Percentiles rank a stretch among this genome's conserved stretches.
These are phyloP conservation scores for Gavialis gangeticus DNA, from an alignment of 2,113 vertebrate genomes.

Conservation along the genomic window DNA sequence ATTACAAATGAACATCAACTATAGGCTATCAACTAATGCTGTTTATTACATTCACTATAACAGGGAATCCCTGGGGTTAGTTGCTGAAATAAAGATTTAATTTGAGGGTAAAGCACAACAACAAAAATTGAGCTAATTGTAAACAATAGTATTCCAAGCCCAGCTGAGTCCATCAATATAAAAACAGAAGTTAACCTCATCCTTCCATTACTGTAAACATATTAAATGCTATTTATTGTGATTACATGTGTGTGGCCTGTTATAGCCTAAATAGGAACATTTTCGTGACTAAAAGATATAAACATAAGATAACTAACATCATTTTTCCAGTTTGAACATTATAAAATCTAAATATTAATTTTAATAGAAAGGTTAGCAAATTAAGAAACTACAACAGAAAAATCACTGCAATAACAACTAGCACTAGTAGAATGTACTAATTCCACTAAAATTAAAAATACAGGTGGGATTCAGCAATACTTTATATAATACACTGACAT, in stretches of 20 bases:
- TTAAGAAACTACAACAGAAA: constrained; percentile 55
- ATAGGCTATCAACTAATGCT: constrained; percentile 78
- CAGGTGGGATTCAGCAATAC: constrained; percentile 79
- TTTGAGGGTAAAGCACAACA: constrained; percentile 84
- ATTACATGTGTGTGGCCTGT: constrained; percentile 86
- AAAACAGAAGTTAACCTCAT: constrained; percentile 87
- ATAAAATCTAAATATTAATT: constrained; percentile 89
- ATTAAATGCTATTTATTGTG: constrained; percentile 91
- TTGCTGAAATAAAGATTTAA: constrained; percentile 87
- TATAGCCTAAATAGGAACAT: constrained; percentile 82
- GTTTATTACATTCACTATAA: constrained; percentile 84
- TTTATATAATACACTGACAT: constrained; percentile 69
- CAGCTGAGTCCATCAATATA: constrained; percentile 87
- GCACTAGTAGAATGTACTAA: constrained; percentile 12
- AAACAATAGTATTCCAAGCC: constrained; percentile 84
- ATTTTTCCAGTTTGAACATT: constrained; percentile 76
- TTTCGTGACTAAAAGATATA: constrained; percentile 88
- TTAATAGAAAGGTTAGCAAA: constrained; percentile 82
- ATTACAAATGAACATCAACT: constrained; percentile 73
- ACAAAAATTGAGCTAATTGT: constrained; percentile 87
- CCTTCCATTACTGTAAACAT: constrained; percentile 92
- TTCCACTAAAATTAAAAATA: constrained; percentile 66
- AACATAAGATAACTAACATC: constrained; percentile 83
- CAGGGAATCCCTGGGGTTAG: constrained; percentile 82
- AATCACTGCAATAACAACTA: constrained; percentile 56